A percentile compares a stretch with the other conserved stretches of the same genome.
phyloP scores from a whole-genome alignment of 2,888 invertebrate species.

The Lepidocyrtinus sp. region DNA sequence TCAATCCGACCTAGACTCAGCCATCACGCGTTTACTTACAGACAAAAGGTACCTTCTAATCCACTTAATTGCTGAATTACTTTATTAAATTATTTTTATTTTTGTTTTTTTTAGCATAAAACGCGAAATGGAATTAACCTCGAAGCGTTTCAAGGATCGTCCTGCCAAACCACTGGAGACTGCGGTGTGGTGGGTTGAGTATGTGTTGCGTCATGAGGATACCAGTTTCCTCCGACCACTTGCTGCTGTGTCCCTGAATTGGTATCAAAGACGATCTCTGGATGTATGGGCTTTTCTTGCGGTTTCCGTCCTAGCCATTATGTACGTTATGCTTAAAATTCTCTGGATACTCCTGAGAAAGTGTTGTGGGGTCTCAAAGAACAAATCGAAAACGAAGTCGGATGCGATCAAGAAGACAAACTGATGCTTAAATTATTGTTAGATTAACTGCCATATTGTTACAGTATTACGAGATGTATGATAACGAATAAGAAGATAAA shows the following conservation, averaged over 20 bases:
- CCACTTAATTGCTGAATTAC: neutral
- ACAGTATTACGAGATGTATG: no score
- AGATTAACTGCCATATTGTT: no score
- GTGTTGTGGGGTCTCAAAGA: no score
- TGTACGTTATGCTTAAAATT: neutral
- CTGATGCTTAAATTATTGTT: no score
- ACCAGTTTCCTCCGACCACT: constrained; percentile 46
- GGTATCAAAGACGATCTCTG: constrained; percentile 57
- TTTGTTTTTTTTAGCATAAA: constrained; percentile 25
- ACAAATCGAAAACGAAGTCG: no score
- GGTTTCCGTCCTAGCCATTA: neutral
- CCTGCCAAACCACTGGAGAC: constrained; percentile 60
- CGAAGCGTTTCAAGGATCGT: constrained; percentile 51
- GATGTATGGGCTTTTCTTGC: constrained; percentile 62
- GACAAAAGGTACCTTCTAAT: constrained; percentile 40
- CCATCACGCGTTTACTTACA: constrained; percentile 49
- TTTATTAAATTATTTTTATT: neutral
- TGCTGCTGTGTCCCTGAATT: constrained; percentile 33
- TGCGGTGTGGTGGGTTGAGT: constrained; percentile 61
- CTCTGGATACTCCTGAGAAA: neutral
- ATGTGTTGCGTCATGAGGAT: constrained; percentile 58
- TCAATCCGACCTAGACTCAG: constrained; percentile 42
- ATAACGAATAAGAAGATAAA: no score
- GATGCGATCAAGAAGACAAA: no score
- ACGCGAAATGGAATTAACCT: constrained; percentile 34